These are phyloP conservation scores for Betta splendens DNA, from an alignment of 2,797 vertebrate species.

Conservation along the genomic window DNA sequence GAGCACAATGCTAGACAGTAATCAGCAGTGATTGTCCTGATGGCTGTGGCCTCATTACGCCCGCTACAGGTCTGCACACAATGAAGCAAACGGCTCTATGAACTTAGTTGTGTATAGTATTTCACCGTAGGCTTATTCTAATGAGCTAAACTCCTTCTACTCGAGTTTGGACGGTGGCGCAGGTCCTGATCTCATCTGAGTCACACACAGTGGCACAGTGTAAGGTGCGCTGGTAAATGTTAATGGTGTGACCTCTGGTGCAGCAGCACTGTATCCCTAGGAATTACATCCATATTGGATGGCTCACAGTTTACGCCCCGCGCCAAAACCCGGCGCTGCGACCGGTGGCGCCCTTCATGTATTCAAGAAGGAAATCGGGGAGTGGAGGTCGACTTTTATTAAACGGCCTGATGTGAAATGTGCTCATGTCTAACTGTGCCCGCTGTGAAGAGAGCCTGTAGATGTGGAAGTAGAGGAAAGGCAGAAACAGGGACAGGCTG, in stretches of 20 bases:
- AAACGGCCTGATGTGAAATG: neutral
- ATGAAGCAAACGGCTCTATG: neutral
- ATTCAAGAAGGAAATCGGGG: neutral
- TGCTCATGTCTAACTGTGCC: neutral
- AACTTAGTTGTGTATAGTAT: neutral
- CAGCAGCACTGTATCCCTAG: neutral
- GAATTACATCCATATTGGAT: neutral
- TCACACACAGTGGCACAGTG: neutral
- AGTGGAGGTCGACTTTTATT: neutral
- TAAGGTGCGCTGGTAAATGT: neutral
- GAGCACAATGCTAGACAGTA: constrained; percentile 18
- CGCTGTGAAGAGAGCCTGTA: too few relatives aligned
- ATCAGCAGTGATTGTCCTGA: constrained; percentile 30
- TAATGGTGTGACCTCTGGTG: neutral
- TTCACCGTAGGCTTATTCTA: constrained; percentile 5
- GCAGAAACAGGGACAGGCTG: too few relatives aligned
- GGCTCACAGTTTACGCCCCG: neutral
- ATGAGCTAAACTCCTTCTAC: constrained; percentile 1
- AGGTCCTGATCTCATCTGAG: constrained; percentile 2
- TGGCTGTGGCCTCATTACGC: constrained; percentile 18
- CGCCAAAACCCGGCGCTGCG: neutral
- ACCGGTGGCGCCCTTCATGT: too few relatives aligned
- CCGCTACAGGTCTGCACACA: neutral
- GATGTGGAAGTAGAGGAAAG: too few relatives aligned
- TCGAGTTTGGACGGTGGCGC: neutral